Evolutionary conservation across 2,888 invertebrate species (phyloP).

Genomic region (Bimastos eiseni): DNA sequence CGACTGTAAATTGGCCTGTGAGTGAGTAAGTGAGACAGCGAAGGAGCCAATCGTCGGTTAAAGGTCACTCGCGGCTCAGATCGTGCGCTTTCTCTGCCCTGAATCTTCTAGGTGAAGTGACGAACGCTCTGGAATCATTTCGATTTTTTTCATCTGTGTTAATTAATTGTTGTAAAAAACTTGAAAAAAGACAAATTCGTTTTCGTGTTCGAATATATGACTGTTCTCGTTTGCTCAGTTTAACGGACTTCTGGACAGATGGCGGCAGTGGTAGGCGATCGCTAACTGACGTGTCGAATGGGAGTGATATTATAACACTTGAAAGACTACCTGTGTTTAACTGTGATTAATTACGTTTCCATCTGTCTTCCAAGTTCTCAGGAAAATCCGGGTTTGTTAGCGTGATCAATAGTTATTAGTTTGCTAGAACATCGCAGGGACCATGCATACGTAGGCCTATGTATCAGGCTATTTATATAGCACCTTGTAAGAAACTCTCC

Average conservation of each 20-base stretch:
- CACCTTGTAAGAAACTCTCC: too few species aligned
- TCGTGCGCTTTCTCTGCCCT: neutral
- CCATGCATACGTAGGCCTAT: too few species aligned
- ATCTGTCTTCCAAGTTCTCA: too few species aligned
- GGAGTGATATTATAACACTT: too few species aligned
- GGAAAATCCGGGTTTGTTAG: too few species aligned
- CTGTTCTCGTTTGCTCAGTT: neutral
- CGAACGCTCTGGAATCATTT: neutral
- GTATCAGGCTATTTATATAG: too few species aligned
- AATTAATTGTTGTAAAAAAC: neutral
- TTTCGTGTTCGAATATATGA: neutral
- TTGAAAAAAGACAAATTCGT: neutral
- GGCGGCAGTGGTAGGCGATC: neutral
- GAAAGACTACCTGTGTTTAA: too few species aligned
- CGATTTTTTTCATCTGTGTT: neutral
- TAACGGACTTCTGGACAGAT: neutral
- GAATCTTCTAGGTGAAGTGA: neutral
- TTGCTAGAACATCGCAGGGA: too few species aligned
- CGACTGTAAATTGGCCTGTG: conserved; percentile 97
- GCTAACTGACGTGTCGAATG: neutral
- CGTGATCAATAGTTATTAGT: too few species aligned
- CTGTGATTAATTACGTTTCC: too few species aligned
- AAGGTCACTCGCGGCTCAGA: neutral
- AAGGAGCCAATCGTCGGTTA: neutral
- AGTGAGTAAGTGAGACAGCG: conserved; percentile 66